Base-by-base conservation (phyloP, 1,140 invertebrate species). In the Dendrolimus kikuchii region DNA sequence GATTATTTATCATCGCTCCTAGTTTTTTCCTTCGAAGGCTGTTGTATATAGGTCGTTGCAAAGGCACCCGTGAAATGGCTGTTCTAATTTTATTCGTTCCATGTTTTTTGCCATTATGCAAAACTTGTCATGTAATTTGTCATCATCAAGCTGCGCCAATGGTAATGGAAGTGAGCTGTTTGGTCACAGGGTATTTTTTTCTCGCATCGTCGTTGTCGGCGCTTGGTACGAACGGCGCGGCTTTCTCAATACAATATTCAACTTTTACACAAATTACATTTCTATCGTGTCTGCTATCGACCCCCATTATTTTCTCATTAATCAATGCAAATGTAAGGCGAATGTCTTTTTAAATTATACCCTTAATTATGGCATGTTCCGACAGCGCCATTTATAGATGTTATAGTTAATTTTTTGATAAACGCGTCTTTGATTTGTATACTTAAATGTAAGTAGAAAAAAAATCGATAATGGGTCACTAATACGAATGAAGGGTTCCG, bases 241-340 rank as follows among this genome's bases (percentile, higher is more conserved):
- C 48, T 66, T 66, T 64, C 55, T 57, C 66, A 64, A 59, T 66
- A 66, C 64, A 62, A 68, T 77, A 74, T 73, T 75, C 69, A 75
- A 83, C 71, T 83, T 81, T 81, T 78, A 81, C 67, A 78, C 73
- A 82, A 82, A 86, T 86, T 82, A 82, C 80, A 73, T 84, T 86
- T 64, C 80, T 84, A 82, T 86, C 82, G 79, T 86, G 80, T 71
- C 64, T 63, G 65, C 71, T 69, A 81, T 80, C 76, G 74, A 63
- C 66, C 70, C 74, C 79, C 68, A 86, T 86, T 86, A 86, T 83
- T 81, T 83, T 78, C 81, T 77, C 82, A 86, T 86, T 86, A 81
- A 74, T 69, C 68, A 61, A 79, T 68, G 78, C 75, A 67, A 84
- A 84, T 77, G 64, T 61, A 55, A 62, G 70, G 66, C 65, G 58